Percentiles rank a stretch among this genome's conserved stretches.
These are phyloP conservation scores for Clamator glandarius DNA, from an alignment of 2,797 vertebrate species.

Conservation along the genomic window DNA sequence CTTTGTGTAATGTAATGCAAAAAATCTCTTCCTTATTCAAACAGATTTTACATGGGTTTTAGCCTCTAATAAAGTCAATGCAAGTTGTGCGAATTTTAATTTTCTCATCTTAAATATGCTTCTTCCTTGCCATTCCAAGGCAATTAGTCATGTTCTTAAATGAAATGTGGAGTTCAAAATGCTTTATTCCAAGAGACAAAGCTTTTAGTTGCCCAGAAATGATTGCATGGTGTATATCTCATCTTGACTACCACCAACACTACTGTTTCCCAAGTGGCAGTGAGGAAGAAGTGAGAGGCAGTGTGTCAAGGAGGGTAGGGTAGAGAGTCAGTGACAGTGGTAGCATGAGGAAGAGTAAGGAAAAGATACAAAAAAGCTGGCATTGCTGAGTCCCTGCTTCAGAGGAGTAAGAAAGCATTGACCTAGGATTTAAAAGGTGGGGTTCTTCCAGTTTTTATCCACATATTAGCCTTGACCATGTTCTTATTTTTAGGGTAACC, in stretches of 20 bases:
- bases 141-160: neutral
- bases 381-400: neutral
- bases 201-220: neutral
- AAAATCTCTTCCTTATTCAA: neutral
- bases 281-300: neutral
- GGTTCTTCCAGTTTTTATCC: neutral
- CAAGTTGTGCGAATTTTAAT: neutral
- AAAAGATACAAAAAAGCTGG: neutral
- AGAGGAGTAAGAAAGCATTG: neutral
- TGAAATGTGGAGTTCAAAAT: neutral
- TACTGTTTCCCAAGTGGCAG: neutral
- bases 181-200: neutral
- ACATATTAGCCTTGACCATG: rapidly evolving
- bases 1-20: neutral
- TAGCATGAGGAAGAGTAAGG: neutral
- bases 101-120: neutral
- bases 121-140: neutral
- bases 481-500: neutral
- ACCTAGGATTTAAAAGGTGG: neutral
- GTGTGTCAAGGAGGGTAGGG: neutral
- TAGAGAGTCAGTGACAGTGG: neutral
- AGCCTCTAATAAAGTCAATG: neutral
- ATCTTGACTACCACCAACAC: rapidly evolving
- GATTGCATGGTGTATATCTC: neutral
- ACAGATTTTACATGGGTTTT: conserved; percentile 1